Conservation (phyloP, 2,888 invertebrate genomes). For the Tenthredo livida region DNA sequence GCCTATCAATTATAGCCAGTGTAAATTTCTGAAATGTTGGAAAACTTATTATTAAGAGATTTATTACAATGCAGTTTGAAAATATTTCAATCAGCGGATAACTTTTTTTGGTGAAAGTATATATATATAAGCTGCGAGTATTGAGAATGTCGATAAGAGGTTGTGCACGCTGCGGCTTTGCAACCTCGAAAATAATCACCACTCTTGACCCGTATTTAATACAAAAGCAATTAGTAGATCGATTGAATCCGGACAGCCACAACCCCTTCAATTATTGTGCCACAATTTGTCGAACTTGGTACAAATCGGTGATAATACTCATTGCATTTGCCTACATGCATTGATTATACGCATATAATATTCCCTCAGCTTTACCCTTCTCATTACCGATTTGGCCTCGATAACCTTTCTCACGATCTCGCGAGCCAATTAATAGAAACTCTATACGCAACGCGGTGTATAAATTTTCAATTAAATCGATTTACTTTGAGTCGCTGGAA, state of each 20-base stretch:
- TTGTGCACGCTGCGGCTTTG: not conserved
- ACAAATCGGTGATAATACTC: not conserved
- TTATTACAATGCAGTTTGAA: not conserved
- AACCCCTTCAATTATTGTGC: not conserved
- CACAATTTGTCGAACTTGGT: not conserved
- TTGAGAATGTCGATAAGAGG: not conserved
- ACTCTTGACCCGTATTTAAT: conserved; percentile 28
- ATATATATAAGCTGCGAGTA: not conserved
- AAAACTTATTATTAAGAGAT: not conserved
- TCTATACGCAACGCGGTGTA: not conserved
- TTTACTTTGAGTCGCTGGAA: not conserved
- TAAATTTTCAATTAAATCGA: not conserved
- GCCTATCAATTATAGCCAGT: not conserved
- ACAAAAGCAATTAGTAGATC: conserved; percentile 15
- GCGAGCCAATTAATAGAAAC: conserved; percentile 1
- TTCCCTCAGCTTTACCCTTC: not conserved
- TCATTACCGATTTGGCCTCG: not conserved
- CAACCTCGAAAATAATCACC: conserved; percentile 10
- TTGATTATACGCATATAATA: not conserved
- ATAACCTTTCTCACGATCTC: not conserved
- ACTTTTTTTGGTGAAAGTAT: not conserved
- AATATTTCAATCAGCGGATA: not conserved
- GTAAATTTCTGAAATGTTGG: not conserved
- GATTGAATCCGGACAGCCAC: not conserved
- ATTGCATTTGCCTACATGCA: not conserved